A percentile compares a stretch with the other conserved stretches of the same genome.
phyloP scores from a whole-genome alignment of 1,140 invertebrate species.

The Bombus polaris region DNA sequence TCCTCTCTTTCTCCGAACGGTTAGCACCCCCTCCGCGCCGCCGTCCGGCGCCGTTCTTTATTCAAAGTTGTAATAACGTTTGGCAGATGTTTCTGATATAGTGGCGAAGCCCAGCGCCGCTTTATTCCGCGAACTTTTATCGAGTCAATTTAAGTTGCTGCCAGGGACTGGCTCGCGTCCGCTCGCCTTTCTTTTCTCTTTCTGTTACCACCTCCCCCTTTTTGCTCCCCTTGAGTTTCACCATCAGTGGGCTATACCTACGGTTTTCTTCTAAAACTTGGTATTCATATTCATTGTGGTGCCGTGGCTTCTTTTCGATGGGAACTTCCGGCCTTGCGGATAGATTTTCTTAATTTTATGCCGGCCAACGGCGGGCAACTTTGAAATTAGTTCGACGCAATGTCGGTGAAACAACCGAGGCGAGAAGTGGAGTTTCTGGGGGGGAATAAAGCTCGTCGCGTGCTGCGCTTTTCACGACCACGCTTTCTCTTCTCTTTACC shows the following conservation, averaged over 20 bases:
- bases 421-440: neutral
- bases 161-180: conserved; percentile 58
- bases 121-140: conserved; percentile 83
- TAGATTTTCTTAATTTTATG: conserved; percentile 54
- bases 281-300: conserved; percentile 60
- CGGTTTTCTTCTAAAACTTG: conserved; percentile 51
- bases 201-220: conserved; percentile 28
- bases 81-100: conserved; percentile 83
- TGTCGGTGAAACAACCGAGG: neutral
- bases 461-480: neutral
- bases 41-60: conserved; percentile 76
- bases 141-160: conserved; percentile 83
- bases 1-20: conserved; percentile 43
- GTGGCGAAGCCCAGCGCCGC: conserved; percentile 71
- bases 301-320: conserved; percentile 14
- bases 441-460: neutral
- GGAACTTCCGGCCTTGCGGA: conserved; percentile 18
- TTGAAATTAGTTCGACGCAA: conserved; percentile 38
- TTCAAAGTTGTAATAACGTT: conserved; percentile 84
- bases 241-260: neutral
- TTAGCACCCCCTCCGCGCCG: conserved; percentile 34
- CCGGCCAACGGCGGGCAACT: conserved; percentile 16
- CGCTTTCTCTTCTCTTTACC: neutral
- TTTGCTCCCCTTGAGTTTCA: neutral
- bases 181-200: conserved; percentile 54